phyloP scores from a whole-genome alignment of 2,888 invertebrate species.

The Polydrusus cervinus region DNA sequence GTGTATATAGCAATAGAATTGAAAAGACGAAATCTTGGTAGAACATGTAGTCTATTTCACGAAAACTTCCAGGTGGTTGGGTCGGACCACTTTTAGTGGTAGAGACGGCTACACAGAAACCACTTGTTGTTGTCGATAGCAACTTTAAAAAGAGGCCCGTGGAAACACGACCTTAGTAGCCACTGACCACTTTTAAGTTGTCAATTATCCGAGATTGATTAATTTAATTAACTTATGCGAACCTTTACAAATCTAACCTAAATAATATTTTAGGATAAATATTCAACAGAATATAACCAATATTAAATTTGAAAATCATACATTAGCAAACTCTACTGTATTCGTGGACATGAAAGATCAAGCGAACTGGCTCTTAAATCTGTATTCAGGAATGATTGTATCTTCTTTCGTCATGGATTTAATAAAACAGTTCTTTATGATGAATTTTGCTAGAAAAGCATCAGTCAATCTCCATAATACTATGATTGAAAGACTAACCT shows the following conservation, averaged over 20 bases:
- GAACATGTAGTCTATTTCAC: no score
- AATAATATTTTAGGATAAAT: slow-evolving; percentile 58
- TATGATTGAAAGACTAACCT: slow-evolving; percentile 61
- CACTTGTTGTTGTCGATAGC: no score
- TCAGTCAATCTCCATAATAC: slow-evolving; percentile 62
- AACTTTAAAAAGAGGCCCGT: no score
- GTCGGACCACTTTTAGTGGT: no score
- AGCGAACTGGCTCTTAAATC: slow-evolving; percentile 55
- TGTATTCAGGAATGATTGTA: slow-evolving; percentile 61
- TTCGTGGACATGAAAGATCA: slow-evolving; percentile 19
- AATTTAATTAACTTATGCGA: no score
- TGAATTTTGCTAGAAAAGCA: slow-evolving; percentile 58
- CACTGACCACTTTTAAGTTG: no score
- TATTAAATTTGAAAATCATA: slow-evolving; percentile 15
- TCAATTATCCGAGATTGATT: no score
- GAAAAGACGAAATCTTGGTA: no score
- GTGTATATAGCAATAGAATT: no score
- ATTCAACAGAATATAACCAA: slow-evolving; percentile 55
- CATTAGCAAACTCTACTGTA: slow-evolving; percentile 29
- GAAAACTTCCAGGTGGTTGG: no score
- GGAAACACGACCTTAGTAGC: no score
- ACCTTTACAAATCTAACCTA: neutral
- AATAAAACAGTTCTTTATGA: slow-evolving; percentile 58
- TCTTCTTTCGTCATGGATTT: slow-evolving; percentile 59
- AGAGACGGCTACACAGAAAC: no score